These are phyloP conservation scores for Drosophila lini DNA, from an alignment of 1,140 invertebrate species.

Conservation along the genomic window DNA sequence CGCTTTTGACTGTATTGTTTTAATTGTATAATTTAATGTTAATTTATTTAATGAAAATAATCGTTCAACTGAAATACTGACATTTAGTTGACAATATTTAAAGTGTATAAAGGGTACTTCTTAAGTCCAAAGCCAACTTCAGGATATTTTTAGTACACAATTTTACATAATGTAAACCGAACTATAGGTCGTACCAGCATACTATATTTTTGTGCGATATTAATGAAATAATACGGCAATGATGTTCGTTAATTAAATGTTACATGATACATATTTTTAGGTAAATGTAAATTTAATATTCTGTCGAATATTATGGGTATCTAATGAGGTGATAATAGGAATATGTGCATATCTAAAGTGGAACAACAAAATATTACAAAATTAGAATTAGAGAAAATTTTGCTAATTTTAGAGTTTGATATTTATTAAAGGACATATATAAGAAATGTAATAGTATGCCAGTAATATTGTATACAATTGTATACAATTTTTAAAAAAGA, in stretches of 20 bases:
- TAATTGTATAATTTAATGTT: background rate
- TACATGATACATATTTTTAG: conserved; percentile 5
- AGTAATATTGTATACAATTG: too few relatives aligned
- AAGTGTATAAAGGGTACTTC: background rate
- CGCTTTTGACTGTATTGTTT: fast-evolving
- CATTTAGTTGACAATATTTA: background rate
- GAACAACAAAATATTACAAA: background rate
- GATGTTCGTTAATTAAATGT: conserved; percentile 29
- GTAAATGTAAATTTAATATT: background rate
- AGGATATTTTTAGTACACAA: background rate
- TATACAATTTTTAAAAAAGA: too few relatives aligned
- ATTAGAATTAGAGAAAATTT: background rate
- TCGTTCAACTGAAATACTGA: too few relatives aligned
- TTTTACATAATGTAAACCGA: background rate
- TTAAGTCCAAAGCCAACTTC: background rate
- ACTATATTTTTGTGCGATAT: background rate
- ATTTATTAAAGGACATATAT: background rate
- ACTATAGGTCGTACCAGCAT: background rate
- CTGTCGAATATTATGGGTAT: background rate
- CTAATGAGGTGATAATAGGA: background rate
- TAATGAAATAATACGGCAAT: conserved; percentile 16
- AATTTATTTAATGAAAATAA: background rate
- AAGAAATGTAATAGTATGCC: background rate
- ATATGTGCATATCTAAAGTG: background rate
- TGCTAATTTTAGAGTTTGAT: background rate